These are phyloP conservation scores for Proisotoma minuta DNA, from an alignment of 2,888 invertebrate species.

Conservation along the genomic window DNA sequence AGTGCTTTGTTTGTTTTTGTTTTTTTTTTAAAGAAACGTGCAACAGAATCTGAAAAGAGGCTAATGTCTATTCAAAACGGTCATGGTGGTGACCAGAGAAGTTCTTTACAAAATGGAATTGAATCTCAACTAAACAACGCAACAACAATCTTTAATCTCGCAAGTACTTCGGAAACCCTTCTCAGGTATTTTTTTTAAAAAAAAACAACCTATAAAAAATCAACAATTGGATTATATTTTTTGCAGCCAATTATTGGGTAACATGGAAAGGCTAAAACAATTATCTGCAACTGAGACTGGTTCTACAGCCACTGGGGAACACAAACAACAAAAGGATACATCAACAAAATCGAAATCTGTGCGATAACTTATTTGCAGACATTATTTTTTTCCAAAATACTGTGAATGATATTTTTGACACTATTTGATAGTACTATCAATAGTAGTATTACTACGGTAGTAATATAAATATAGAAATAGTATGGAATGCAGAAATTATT, in stretches of 20 bases:
- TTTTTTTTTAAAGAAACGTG: conserved; percentile 57
- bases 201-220: too few species aligned
- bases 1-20: conserved; percentile 28
- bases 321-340: too few species aligned
- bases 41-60: conserved; percentile 59
- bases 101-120: conserved; percentile 12
- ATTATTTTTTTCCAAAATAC: too few species aligned
- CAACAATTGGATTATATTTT: not conserved
- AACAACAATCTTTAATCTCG: conserved; percentile 17
- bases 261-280: conserved; percentile 23
- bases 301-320: too few species aligned
- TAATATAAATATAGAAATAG: too few species aligned
- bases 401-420: too few species aligned
- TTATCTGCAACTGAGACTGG: conserved; percentile 4
- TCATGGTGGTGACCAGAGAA: conserved; percentile 5
- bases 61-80: conserved; percentile 46
- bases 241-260: conserved; percentile 26
- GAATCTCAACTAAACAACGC: conserved; percentile 9
- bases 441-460: too few species aligned
- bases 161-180: conserved; percentile 27
- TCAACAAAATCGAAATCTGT: too few species aligned
- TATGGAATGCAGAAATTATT: too few species aligned
- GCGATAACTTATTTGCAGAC: too few species aligned
- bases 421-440: too few species aligned
- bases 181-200: conserved; percentile 20